These are phyloP conservation scores for Microtus pennsylvanicus DNA, from an alignment of 2,113 vertebrate species.

Conservation along the genomic window DNA sequence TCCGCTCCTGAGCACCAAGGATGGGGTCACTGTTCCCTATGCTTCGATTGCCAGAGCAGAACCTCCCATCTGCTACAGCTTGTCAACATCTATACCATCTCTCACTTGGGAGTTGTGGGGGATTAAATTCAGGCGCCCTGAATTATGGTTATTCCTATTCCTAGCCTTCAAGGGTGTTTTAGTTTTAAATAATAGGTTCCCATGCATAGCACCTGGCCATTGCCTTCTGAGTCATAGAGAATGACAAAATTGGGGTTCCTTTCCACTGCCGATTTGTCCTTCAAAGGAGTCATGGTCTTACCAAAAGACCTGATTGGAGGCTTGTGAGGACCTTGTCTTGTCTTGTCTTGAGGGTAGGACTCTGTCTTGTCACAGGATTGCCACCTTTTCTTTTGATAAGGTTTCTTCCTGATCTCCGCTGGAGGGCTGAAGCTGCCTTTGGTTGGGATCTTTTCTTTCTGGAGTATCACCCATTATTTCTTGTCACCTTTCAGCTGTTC, in stretches of 20 bases:
- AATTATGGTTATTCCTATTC: background rate
- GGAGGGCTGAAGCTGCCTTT: background rate
- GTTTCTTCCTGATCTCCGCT: accelerated
- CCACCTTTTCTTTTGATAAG: background rate
- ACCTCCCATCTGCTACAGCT: too few species aligned
- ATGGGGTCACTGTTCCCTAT: background rate
- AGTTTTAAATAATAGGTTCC: background rate
- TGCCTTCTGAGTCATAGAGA: background rate
- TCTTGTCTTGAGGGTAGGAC: background rate
- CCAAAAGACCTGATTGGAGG: background rate
- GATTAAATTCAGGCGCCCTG: background rate
- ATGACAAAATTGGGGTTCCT: background rate
- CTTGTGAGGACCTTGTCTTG: background rate
- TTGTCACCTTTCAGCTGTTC: background rate
- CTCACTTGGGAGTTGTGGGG: background rate
- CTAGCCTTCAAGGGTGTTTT: background rate
- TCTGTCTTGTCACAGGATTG: background rate
- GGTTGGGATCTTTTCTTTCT: background rate
- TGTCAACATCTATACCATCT: background rate
- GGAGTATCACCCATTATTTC: background rate
- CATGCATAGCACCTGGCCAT: background rate
- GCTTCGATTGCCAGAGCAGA: background rate
- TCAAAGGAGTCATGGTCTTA: too few species aligned
- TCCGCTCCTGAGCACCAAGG: background rate
- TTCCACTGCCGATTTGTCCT: background rate